These are phyloP conservation scores for Discoglossus pictus DNA, from an alignment of 2,797 vertebrate species.

Conservation along the genomic window DNA sequence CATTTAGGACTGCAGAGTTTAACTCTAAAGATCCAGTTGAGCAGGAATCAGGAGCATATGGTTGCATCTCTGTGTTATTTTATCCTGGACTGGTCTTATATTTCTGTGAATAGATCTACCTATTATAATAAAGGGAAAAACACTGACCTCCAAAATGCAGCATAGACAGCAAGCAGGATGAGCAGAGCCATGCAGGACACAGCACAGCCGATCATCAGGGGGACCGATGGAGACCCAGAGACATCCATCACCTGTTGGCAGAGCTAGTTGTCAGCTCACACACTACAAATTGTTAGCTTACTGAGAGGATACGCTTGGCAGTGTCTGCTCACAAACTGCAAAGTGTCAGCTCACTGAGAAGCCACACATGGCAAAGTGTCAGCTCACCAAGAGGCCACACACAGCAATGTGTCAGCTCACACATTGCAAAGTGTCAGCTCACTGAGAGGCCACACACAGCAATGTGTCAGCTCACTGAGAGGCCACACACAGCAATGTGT, in stretches of 20 bases:
- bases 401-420: too few relatives aligned
- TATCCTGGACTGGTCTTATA: too few relatives aligned
- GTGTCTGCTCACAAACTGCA: not conserved
- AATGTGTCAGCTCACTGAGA: too few relatives aligned
- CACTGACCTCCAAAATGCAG: slow-evolving; percentile 93
- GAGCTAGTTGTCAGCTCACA: not conserved
- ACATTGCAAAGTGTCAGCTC: too few relatives aligned
- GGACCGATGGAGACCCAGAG: slow-evolving; percentile 86
- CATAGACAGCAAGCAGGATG: slow-evolving; percentile 92
- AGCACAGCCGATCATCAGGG: slow-evolving; percentile 96
- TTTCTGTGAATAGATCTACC: not conserved
- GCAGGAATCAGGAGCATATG: too few relatives aligned
- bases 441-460: too few relatives aligned
- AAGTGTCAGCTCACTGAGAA: not conserved
- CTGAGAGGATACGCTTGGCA: not conserved
- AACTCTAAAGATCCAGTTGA: too few relatives aligned
- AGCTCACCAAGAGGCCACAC: too few relatives aligned
- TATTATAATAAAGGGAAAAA: not conserved
- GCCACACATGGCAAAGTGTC: not conserved
- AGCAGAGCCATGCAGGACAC: slow-evolving; percentile 93
- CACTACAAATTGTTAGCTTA: not conserved
- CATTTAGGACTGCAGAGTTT: too few relatives aligned
- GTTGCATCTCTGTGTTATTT: too few relatives aligned
- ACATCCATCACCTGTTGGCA: slow-evolving; percentile 86
- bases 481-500: too few relatives aligned